Conservation (phyloP, 2,113 vertebrate genomes). For the Ranitomeya imitator region DNA sequence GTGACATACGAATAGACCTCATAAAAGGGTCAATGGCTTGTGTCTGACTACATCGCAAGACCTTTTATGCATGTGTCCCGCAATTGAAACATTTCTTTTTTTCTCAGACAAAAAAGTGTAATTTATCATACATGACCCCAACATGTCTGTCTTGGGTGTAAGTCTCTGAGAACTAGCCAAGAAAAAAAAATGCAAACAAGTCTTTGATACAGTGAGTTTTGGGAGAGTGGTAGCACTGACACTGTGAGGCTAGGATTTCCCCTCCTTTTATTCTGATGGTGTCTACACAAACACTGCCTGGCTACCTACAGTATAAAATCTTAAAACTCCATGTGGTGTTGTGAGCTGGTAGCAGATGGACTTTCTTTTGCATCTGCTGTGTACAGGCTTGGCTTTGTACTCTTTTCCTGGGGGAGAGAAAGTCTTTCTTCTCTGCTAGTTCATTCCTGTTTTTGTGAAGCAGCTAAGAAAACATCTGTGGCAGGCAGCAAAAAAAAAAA, state of each 20-base stretch:
- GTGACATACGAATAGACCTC: background rate
- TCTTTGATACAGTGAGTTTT: slow-evolving; percentile 73
- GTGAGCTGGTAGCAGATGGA: slow-evolving; percentile 99
- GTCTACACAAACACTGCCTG: slow-evolving; percentile 79
- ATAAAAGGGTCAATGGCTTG: background rate
- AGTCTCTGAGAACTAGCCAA: slow-evolving; percentile 74
- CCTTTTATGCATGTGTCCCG: background rate
- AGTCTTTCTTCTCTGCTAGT: slow-evolving; percentile 97
- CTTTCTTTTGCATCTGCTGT: slow-evolving; percentile 98
- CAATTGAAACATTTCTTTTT: background rate
- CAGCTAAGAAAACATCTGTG: slow-evolving; percentile 99
- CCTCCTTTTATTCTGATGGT: slow-evolving; percentile 79
- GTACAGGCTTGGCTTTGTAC: slow-evolving; percentile 98
- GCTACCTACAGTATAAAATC: slow-evolving; percentile 87
- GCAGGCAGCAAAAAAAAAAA: slow-evolving; percentile 82
- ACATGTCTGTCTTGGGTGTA: slow-evolving; percentile 73
- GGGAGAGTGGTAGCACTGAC: slow-evolving; percentile 66
- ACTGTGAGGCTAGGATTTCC: slow-evolving; percentile 74
- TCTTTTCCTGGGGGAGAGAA: slow-evolving; percentile 96
- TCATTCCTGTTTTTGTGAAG: slow-evolving; percentile 99
- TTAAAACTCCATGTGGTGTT: slow-evolving; percentile 94
- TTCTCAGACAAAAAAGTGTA: slow-evolving; percentile 4
- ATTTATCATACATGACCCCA: slow-evolving; percentile 6
- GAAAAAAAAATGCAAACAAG: slow-evolving; percentile 72
- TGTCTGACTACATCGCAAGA: background rate